A percentile compares a stretch with the other conserved stretches of the same genome.
These are phyloP conservation scores for Epicampocera succincta DNA, from an alignment of 2,888 invertebrate species.

Conservation along the genomic window DNA sequence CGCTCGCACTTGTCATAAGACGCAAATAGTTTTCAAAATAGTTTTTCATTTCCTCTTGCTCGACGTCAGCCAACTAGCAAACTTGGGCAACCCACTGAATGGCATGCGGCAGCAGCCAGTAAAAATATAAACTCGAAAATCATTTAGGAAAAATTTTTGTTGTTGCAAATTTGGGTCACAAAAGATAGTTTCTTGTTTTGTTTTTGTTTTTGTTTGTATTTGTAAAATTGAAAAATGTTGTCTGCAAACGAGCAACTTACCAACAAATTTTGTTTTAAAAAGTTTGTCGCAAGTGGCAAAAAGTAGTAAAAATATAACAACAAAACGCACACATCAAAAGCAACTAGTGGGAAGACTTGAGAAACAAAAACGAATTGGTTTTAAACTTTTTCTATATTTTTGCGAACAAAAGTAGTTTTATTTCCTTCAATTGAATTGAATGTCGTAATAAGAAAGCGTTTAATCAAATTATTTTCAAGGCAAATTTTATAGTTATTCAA, in stretches of 20 bases:
- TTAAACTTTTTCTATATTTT: constrained; percentile 16
- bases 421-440: neutral
- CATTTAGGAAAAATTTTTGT: constrained; percentile 25
- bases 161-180: constrained; percentile 55
- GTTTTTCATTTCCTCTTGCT: constrained; percentile 57
- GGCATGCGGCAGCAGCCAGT: neutral
- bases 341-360: constrained; percentile 55
- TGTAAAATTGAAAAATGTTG: constrained; percentile 15
- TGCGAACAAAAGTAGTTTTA: constrained; percentile 20
- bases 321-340: constrained; percentile 69
- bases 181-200: constrained; percentile 8
- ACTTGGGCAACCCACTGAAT: no score
- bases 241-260: constrained; percentile 58
- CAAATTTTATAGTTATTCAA: neutral
- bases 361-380: constrained; percentile 14
- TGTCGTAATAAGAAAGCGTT: constrained; percentile 43
- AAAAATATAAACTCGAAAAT: constrained; percentile 22
- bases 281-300: constrained; percentile 67
- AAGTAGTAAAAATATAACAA: constrained; percentile 57
- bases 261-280: constrained; percentile 68
- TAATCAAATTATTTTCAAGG: neutral
- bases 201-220: neutral
- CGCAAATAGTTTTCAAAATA: constrained; percentile 59
- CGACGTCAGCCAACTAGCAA: neutral
- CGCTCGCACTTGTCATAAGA: constrained; percentile 60